These are phyloP conservation scores for Lagria hirta DNA, from an alignment of 2,888 invertebrate species.

Conservation along the genomic window DNA sequence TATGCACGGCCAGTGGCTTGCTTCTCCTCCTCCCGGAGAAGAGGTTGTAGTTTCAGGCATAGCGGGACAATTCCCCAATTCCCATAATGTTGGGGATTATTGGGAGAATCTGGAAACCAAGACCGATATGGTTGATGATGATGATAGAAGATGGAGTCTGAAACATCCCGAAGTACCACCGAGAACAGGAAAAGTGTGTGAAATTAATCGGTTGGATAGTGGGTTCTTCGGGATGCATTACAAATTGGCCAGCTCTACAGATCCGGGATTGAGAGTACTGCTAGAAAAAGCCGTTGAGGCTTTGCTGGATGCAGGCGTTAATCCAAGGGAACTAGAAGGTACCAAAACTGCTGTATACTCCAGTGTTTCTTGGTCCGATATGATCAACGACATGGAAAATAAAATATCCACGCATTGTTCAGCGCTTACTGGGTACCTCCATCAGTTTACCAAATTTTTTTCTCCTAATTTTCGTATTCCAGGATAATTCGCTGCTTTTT, in stretches of 20 bases:
- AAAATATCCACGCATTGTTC: too few relatives aligned
- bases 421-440: conserved; percentile 8
- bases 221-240: conserved; percentile 75
- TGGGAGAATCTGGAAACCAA: conserved; percentile 67
- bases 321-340: conserved; percentile 70
- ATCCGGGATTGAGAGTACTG: conserved; percentile 60
- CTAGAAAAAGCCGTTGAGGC: conserved; percentile 63
- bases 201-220: conserved; percentile 73
- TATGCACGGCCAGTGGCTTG: too few relatives aligned
- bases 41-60: too few relatives aligned
- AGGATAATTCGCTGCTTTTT: conserved; percentile 77
- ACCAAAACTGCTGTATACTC: conserved; percentile 77
- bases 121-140: conserved; percentile 60
- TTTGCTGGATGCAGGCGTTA: conserved; percentile 62
- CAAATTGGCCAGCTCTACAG: conserved; percentile 63
- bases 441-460: too few relatives aligned
- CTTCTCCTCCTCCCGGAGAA: too few relatives aligned
- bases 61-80: conserved; percentile 72
- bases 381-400: conserved; percentile 72
- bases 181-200: conserved; percentile 58
- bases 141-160: conserved; percentile 51
- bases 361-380: conserved; percentile 77
- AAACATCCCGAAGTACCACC: conserved; percentile 71
- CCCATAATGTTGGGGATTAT: conserved; percentile 68
- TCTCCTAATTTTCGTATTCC: conserved; percentile 17